Evolutionary conservation across 1,140 invertebrate genomes (phyloP).

Genomic region (Phthorimaea operculella): DNA sequence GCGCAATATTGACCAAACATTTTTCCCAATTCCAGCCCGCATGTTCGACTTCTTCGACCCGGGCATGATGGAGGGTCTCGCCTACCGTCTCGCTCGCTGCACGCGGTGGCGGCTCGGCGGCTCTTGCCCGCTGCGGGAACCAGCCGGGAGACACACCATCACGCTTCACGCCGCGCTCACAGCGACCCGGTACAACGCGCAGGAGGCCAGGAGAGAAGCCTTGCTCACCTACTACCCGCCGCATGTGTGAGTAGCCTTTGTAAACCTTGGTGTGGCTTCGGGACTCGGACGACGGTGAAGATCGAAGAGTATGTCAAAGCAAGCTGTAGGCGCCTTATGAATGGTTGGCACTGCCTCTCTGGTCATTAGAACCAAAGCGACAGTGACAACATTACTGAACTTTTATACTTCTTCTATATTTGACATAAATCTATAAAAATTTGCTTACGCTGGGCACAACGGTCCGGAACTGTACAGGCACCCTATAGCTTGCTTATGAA

Average conservation of each 20-base stretch:
- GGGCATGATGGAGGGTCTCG: slow-evolving; percentile 87
- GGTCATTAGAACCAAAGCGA: too few species aligned
- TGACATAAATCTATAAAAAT: too few species aligned
- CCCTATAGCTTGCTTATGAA: too few species aligned
- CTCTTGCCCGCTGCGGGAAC: slow-evolving; percentile 46
- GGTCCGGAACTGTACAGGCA: too few species aligned
- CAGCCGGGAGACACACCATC: slow-evolving; percentile 45
- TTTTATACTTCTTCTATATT: too few species aligned
- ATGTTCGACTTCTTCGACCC: slow-evolving; percentile 90
- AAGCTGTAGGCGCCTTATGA: too few species aligned
- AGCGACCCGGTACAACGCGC: slow-evolving; percentile 44
- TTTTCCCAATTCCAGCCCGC: slow-evolving; percentile 69
- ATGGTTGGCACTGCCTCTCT: too few species aligned
- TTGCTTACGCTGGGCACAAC: too few species aligned
- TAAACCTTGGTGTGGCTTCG: background rate
- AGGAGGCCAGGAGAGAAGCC: slow-evolving; percentile 34
- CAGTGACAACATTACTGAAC: too few species aligned
- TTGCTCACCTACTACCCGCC: slow-evolving; percentile 55
- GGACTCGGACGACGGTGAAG: too few species aligned
- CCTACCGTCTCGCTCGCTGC: slow-evolving; percentile 61
- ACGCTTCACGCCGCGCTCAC: slow-evolving; percentile 40
- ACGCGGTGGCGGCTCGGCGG: slow-evolving; percentile 55
- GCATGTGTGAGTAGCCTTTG: slow-evolving; percentile 41
- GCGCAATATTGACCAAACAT: background rate
- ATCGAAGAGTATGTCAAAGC: too few species aligned